Conservation (phyloP, 2,797 vertebrate genomes). For the Pseudocheirus occidentalis region DNA sequence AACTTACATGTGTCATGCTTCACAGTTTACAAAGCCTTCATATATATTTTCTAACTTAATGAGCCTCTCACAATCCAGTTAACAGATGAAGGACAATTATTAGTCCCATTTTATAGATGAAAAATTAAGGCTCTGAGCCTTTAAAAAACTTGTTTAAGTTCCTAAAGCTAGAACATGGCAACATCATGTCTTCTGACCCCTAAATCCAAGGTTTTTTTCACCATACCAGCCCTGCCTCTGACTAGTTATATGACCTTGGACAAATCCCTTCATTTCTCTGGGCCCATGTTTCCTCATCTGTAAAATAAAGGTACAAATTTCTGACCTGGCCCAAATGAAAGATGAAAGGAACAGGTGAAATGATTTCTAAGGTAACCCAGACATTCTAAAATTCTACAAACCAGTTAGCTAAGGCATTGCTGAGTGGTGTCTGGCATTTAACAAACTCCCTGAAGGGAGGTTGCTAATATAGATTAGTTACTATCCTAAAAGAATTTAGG, state of each 20-base stretch:
- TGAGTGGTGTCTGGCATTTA: not conserved
- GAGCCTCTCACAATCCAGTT: not conserved
- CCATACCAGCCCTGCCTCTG: not conserved
- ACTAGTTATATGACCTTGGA: not conserved
- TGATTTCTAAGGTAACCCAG: not conserved
- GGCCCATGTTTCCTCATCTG: not conserved
- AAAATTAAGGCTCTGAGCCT: not conserved
- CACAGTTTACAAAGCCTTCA: not conserved
- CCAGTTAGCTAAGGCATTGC: not conserved
- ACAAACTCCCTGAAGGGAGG: not conserved
- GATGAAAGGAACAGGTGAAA: not conserved
- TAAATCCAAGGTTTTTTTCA: not conserved
- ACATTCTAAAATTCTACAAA: not conserved
- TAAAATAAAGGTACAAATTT: not conserved
- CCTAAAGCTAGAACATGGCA: not conserved
- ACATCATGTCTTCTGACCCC: not conserved
- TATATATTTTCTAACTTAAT: not conserved
- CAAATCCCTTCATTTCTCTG: not conserved
- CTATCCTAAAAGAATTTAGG: not conserved
- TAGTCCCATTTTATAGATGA: not conserved
- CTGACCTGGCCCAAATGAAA: not conserved
- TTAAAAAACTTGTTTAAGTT: not conserved
- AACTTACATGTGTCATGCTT: not conserved
- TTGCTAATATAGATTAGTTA: not conserved
- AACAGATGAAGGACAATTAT: not conserved